Base-by-base conservation (phyloP, 2,113 vertebrate genomes). In the Hemiprocne comata region DNA sequence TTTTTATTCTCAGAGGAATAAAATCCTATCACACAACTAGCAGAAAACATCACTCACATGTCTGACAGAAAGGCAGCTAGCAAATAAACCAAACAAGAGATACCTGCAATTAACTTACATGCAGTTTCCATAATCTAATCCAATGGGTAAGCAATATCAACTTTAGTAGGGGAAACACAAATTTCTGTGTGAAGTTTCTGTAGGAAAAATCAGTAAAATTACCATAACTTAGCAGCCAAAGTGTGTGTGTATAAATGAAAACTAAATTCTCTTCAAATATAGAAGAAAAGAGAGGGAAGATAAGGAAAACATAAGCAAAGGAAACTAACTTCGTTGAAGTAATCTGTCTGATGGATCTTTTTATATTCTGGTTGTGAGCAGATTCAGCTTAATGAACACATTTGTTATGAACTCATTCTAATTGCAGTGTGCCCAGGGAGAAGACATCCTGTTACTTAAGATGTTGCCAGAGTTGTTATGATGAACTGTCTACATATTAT, bases 1-100 rank as follows among this genome's bases (percentile, higher is more conserved):
- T 46, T 95, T 89, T 89, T 93, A 78, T 94, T 87, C 75, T 83
- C 44, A 91, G 13, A 28, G n/a, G 50, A 89, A 92, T 84, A 79
- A 95, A 89, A 75, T 88, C 72, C 67, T 86, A n/a, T 67, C 65
- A 83, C 51, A 42, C 34, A 78, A 46, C 65, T 48, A 74, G 67
- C 67, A 87, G 80, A 90, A 95, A 92, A 53, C 40, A 91, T 74
- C 38, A 48, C 10, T 92, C 48, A 74, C 10, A 6, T 20, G 11
- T 64, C 28, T 86, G 66, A 73, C 34, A 77, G 66, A 94, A 89
- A 85, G 18, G 16, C 21, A 87, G 24, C n/a, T 51, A 73, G 17
- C 17, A 54, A 46, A 69, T 85, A 80, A 93, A 44, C 17, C 17
- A 85, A 67, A 36, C 28, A n/a, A 1, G 2, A 88, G 55, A 57